phyloP scores from a whole-genome alignment of 2,113 vertebrate species.

The Talpa occidentalis region DNA sequence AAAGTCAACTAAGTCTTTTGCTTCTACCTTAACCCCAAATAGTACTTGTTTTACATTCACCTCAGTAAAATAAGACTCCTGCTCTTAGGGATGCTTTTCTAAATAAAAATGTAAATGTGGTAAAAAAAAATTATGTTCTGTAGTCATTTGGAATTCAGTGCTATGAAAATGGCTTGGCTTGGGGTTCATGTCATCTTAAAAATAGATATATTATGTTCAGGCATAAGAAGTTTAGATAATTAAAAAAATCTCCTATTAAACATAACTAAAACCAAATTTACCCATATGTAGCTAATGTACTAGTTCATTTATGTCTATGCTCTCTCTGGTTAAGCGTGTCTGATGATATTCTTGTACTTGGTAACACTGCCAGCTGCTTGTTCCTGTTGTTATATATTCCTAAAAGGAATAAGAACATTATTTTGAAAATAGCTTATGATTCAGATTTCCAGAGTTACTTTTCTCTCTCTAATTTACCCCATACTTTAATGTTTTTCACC shows the following conservation, averaged over 20 bases:
- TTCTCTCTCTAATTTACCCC: not conserved
- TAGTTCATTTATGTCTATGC: not conserved
- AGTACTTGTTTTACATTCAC: not conserved
- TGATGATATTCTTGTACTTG: not conserved
- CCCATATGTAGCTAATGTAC: not conserved
- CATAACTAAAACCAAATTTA: not conserved
- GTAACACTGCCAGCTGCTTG: not conserved
- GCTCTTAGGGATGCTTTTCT: not conserved
- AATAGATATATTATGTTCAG: not conserved
- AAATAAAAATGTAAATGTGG: not conserved
- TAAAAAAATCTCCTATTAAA: not conserved
- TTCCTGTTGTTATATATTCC: not conserved
- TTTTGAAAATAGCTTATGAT: not conserved
- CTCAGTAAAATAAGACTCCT: not conserved
- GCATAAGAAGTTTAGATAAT: not conserved
- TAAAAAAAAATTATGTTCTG: not conserved
- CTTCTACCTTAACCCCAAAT: fast-evolving
- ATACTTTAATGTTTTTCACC: not conserved
- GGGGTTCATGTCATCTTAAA: not conserved
- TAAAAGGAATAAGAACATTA: not conserved
- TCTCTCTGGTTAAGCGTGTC: not conserved
- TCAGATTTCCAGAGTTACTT: not conserved
- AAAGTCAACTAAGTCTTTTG: too few relatives aligned
- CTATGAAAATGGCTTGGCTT: not conserved
- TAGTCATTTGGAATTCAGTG: not conserved